Base-by-base conservation (phyloP, 2,113 vertebrate genomes). In the Sturnira hondurensis region DNA sequence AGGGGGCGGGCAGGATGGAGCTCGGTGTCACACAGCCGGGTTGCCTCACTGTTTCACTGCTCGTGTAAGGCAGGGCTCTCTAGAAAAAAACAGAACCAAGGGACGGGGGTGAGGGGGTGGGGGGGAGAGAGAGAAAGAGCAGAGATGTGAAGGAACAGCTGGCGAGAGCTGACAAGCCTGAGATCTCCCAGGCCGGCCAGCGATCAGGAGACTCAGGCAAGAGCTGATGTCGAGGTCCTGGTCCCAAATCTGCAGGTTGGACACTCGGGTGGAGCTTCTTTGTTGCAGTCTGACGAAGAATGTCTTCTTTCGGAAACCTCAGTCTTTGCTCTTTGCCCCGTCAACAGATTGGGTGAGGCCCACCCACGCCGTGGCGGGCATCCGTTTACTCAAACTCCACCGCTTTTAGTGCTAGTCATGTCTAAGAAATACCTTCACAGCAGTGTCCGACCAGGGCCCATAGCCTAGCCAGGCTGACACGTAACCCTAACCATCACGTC, bases 1-100 rank as follows among this genome's bases (percentile, higher is more conserved):
- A 33, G 3, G 4, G 4, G 26, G 24, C 38, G 10, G 1, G 1
- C 0, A 2, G 7, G 4, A 9, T 4, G 1, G 16, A 38, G 36
- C 45, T 17, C 3, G 58, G 31, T 0, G 20, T 54, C 67, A 26
- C 65, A 6, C 2, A 16, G 56, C 4, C n/a, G n/a, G n/a, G n/a
- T n/a, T n/a, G n/a, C n/a, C n/a, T 9, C 88, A 16, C 33, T 12
- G 45, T 38, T 28, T 52, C 11, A 0, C 1, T 43, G 50, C 33
- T 33, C 1, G 26, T 26, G 10, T 41, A 26, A 26, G 31, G 6
- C 52, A 17, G 45, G 19, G 24, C 22, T 80, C 56, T 82, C 19
- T 38, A 74, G 93, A 58, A n/a, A 58, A n/a, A 78, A 36, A 36
- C n/a, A 54, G 28, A 38, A 38, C 38, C 41, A 26, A 8, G 3